Evolutionary conservation across 2,888 invertebrate genomes (phyloP).

Genomic region (Callimorpha dominula): DNA sequence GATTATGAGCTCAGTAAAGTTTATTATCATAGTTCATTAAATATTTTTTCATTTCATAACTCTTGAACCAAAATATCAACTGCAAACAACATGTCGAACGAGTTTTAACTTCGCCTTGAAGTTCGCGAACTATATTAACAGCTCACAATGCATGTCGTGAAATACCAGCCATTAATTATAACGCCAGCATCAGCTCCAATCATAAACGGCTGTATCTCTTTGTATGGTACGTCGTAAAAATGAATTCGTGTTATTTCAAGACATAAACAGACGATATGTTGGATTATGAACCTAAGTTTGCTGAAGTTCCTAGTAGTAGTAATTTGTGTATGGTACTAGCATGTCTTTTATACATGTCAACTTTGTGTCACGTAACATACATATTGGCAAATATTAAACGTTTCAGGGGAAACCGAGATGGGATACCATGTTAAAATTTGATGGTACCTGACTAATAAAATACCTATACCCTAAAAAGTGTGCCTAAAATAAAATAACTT

Average conservation of each 20-base stretch:
- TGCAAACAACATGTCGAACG: neutral
- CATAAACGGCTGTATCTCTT: neutral
- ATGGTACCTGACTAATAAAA: too few relatives aligned
- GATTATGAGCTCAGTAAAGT: too few relatives aligned
- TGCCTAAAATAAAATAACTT: too few relatives aligned
- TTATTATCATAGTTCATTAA: too few relatives aligned
- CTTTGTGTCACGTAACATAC: too few relatives aligned
- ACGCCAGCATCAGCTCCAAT: neutral
- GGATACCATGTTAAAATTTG: too few relatives aligned
- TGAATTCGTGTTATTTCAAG: slow-evolving; percentile 1
- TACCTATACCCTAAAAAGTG: too few relatives aligned
- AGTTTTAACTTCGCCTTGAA: neutral
- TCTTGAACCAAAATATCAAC: neutral
- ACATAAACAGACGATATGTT: neutral
- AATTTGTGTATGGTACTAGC: neutral
- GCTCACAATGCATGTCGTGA: neutral
- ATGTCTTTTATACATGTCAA: too few relatives aligned
- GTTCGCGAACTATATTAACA: neutral
- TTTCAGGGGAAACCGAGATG: too few relatives aligned
- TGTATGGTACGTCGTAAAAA: slow-evolving; percentile 1
- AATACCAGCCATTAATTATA: neutral
- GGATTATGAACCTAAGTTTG: neutral
- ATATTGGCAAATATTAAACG: too few relatives aligned
- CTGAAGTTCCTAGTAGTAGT: neutral
- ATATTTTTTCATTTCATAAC: neutral